Evolutionary conservation across 1,140 invertebrate genomes (phyloP).

Genomic region (Mamestra configurata): DNA sequence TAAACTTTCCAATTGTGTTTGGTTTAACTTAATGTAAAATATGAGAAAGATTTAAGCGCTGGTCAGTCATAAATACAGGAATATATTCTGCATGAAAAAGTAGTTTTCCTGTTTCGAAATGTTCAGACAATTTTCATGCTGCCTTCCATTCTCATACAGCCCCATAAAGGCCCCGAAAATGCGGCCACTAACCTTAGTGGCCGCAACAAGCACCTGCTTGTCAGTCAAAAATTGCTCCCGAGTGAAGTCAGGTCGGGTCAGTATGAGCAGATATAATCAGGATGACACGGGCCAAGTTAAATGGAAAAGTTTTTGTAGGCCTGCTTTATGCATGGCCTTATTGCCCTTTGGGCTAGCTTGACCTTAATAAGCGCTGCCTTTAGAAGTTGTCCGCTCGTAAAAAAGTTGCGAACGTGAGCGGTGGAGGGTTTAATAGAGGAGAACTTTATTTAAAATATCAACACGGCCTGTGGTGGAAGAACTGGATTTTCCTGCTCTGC

Average conservation of each 20-base stretch:
- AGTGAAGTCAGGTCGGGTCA: slow-evolving; percentile 35
- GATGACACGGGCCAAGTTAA: slow-evolving; percentile 70
- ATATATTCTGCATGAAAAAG: background rate
- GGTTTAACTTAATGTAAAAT: no score
- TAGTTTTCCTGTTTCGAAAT: background rate
- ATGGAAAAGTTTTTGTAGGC: slow-evolving; percentile 74
- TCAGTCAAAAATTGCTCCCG: slow-evolving; percentile 46
- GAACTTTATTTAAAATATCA: slow-evolving; percentile 53
- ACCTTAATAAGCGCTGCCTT: slow-evolving; percentile 64
- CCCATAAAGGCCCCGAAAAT: slow-evolving; percentile 12
- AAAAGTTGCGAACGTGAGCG: slow-evolving; percentile 60
- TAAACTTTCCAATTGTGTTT: no score
- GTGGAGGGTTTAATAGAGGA: slow-evolving; percentile 47
- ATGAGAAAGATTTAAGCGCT: no score
- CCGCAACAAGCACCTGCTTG: no score
- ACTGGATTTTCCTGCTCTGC: background rate
- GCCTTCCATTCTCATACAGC: slow-evolving; percentile 3
- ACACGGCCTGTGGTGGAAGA: slow-evolving; percentile 3
- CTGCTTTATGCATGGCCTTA: slow-evolving; percentile 61
- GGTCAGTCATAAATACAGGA: background rate
- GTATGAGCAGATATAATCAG: slow-evolving; percentile 62
- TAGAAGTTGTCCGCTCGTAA: slow-evolving; percentile 60
- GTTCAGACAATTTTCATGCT: background rate
- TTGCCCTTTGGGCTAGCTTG: slow-evolving; percentile 62
- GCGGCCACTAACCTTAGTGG: background rate